Percentiles rank a stretch among this genome's conserved stretches.
Conservation (phyloP, 2,888 invertebrate species). For the Tenthredo livida region DNA sequence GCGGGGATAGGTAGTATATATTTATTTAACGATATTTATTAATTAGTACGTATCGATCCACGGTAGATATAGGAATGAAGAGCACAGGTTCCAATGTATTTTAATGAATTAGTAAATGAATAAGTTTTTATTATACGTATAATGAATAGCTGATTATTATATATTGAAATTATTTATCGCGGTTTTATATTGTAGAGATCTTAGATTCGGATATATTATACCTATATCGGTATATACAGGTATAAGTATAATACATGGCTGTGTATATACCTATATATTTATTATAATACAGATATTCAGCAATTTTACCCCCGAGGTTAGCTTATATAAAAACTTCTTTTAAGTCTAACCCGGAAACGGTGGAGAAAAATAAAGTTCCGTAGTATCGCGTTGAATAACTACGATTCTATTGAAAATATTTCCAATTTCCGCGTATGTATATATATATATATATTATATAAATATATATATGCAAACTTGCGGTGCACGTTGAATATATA, state of each 20-base stretch:
- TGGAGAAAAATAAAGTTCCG: slow-evolving; percentile 27
- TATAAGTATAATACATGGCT: too few relatives aligned
- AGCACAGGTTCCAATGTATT: too few relatives aligned
- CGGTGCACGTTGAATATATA: neutral
- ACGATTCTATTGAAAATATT: slow-evolving; percentile 16
- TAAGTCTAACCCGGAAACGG: slow-evolving; percentile 13
- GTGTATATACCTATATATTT: neutral
- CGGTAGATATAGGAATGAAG: too few relatives aligned
- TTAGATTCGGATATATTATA: neutral
- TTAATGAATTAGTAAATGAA: neutral
- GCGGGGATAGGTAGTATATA: too few relatives aligned
- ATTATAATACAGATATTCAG: neutral
- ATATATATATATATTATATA: neutral
- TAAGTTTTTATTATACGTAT: too few relatives aligned
- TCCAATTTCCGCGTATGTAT: slow-evolving; percentile 19
- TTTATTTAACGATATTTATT: too few relatives aligned
- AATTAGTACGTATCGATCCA: too few relatives aligned
- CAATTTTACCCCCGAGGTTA: slow-evolving; percentile 8
- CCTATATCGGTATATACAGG: neutral
- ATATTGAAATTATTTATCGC: neutral
- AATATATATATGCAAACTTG: neutral
- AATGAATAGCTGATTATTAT: neutral
- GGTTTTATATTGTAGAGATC: neutral
- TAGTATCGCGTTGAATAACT: slow-evolving; percentile 12
- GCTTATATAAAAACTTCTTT: slow-evolving; percentile 14